Evolutionary conservation across 2,113 vertebrate genomes (phyloP), one percentile per base, ranked within the genome.

Genomic region (Monopterus albus): DNA sequence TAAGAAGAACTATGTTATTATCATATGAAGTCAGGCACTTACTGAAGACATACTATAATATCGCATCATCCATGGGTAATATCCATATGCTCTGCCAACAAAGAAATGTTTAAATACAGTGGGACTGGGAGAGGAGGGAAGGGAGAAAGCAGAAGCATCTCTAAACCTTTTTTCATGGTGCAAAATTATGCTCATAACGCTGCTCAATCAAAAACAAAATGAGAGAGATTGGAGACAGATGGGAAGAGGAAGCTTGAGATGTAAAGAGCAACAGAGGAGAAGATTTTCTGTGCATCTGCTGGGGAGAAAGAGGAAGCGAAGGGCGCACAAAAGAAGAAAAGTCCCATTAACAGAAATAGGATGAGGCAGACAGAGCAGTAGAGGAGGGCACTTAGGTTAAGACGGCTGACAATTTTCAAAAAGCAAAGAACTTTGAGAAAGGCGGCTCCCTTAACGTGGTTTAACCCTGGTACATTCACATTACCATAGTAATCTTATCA

Each of bases 401-500:
- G 29, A 77, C 65, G 74, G 68, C 57, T 36, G 38, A 68, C 69
- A 4, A 58, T 51, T 66, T n/a, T 45, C 38, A 58, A 52, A 59
- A 74, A 52, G 39, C 31, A 51, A 49, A 40, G 25, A 72, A 78
- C 29, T 87, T 75, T 13, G 62, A 66, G 57, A 59, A 80, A 80
- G 75, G 75, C 72, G 75, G 62, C 58, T 77, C 18, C 57, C 58
- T 76, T 78, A 81, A 89, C 74, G 70, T 12, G 63, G 78, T 86
- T 87, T 69, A 77, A 82, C 78, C 72, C 71, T 21, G 63, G 52
- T 72, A 83, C 81, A 53, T 84, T 77, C 80, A 71, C 82, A 90
- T 90, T 89, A 88, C 66, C 89, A 89, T 88, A 51, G 67, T 89
- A 91, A 88, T 88, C 83, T 77, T 72, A 89, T 89, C 80, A 84